Base-by-base conservation (phyloP, 2,797 vertebrate species). In the Muscicapa comitata region DNA sequence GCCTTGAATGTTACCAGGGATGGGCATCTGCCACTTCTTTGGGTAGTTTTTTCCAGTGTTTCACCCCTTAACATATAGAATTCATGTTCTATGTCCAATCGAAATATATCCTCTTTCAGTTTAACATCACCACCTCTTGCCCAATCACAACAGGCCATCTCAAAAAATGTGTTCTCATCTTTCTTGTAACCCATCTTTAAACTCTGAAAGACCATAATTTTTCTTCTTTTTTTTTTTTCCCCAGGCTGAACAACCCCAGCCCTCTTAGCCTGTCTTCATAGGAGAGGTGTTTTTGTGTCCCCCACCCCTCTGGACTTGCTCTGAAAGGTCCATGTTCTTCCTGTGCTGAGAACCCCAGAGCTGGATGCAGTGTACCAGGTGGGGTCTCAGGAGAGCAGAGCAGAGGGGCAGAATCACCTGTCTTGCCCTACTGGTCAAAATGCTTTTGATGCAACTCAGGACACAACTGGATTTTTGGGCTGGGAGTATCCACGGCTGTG, bases 61-160 rank as follows among this genome's bases (percentile, higher is more conserved):
- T 63, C 20, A 19, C 8, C 13, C 2, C 5, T 50, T 33, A 17
- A 43, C 33, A 17, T 50, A 43, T 8, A 63, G 17, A 51, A 45
- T 51, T 63, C 11, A 37, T 63, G 40, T 4, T 33, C 18, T 43
- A n/a, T 33, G 17, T 76, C 8, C 13, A 38, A 11, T 43, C 6
- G 33, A 70, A 76, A 43, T 31, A 55, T 23, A 33, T 15, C 8
- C 6, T 50, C 19, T 70, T 57, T 38, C 17, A 21, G 17, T 45
- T 57, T 38, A 50, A 68, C 62, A 62, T 62, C 42, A 43, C 5
- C 17, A 29, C 8, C 37, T 57, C 8, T 70, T 57, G n/a, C 43
- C 19, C 0, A 0, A 38, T 18, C 2, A 0, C n/a, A 70, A 25
- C 5, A 76, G 7, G 6, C 3, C 42, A 28, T 50, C 19, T 14